Evolutionary conservation across 2,797 vertebrate species (phyloP).

Genomic region (Balearica regulorum): DNA sequence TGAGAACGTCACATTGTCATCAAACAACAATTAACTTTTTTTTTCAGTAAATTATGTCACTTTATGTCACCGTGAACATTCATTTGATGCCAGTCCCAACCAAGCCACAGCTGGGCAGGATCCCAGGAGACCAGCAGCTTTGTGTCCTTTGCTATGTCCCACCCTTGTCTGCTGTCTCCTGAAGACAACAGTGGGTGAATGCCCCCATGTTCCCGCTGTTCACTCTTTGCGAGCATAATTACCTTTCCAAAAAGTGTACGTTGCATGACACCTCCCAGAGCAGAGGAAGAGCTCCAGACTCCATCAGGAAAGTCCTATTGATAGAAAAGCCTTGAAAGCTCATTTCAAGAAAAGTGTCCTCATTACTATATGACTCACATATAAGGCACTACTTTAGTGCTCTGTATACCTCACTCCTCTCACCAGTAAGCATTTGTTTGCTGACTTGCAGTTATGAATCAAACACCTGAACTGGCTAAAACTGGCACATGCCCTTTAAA

Average conservation of each 20-base stretch:
- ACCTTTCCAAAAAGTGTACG: not conserved
- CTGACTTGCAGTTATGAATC: not conserved
- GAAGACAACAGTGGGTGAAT: not conserved
- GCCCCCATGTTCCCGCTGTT: not conserved
- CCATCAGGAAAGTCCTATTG: not conserved
- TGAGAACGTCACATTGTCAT: not conserved
- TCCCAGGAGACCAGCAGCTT: not conserved
- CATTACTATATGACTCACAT: not conserved
- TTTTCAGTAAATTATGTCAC: not conserved
- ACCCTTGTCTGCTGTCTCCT: not conserved
- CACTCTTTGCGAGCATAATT: not conserved
- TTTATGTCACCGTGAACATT: not conserved
- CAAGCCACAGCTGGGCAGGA: not conserved
- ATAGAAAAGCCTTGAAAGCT: not conserved
- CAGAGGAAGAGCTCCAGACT: not conserved
- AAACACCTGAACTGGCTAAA: slow-evolving; percentile 5
- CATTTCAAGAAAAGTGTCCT: not conserved
- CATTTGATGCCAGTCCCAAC: not conserved
- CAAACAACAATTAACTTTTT: not conserved
- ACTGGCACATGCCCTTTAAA: not conserved
- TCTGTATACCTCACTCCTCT: not conserved
- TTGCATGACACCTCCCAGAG: not conserved
- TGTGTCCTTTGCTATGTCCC: not conserved
- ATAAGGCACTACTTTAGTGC: not conserved
- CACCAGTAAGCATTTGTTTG: not conserved